Evolutionary conservation across 1,140 invertebrate genomes (phyloP).

Genomic region (Mycetomoellerius zeteki): DNA sequence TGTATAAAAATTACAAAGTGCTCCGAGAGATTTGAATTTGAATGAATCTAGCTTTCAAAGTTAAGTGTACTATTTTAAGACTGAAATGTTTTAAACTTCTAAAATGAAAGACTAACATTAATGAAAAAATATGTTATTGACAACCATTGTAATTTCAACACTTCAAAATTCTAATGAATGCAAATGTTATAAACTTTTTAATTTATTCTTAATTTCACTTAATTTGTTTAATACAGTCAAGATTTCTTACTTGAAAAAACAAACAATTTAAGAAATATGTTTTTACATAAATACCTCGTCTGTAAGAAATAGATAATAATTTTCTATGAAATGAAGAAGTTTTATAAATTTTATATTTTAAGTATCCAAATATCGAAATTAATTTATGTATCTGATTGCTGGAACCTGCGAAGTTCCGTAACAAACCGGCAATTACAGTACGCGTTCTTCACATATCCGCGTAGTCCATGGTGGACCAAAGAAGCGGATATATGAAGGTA

Average conservation of each 20-base stretch:
- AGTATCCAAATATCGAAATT: not conserved
- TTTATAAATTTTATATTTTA: not conserved
- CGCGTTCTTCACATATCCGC: not conserved
- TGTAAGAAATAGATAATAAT: not conserved
- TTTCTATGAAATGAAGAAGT: not conserved
- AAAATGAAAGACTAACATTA: not conserved
- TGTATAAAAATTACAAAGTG: not conserved
- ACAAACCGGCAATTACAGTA: constrained; percentile 4
- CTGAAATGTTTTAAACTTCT: not conserved
- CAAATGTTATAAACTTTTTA: not conserved
- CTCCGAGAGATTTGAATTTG: not conserved
- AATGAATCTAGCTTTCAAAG: not conserved
- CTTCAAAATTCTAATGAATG: not conserved
- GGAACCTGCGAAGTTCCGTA: constrained; percentile 14
- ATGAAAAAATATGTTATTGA: too few relatives aligned
- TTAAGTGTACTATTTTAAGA: not conserved
- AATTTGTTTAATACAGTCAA: not conserved
- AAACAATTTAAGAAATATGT: not conserved
- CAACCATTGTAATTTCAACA: not conserved
- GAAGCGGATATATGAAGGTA: constrained; percentile 19
- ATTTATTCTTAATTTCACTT: not conserved
- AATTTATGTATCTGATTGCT: not conserved
- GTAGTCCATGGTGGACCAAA: constrained; percentile 2
- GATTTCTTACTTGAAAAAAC: not conserved
- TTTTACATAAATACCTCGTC: not conserved